phyloP scores from a whole-genome alignment of 2,888 invertebrate genomes.

The Euplexia lucipara region DNA sequence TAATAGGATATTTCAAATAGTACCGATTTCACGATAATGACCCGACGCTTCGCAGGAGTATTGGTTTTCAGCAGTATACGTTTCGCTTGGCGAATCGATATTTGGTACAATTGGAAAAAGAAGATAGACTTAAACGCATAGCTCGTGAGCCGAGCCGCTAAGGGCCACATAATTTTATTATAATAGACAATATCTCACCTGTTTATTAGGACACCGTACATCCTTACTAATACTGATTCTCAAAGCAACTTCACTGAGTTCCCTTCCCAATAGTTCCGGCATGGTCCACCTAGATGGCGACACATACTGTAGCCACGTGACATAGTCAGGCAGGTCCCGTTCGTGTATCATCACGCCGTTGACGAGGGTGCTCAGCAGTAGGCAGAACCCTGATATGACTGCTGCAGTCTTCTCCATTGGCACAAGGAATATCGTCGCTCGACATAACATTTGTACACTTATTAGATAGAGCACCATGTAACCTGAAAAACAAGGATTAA shows the following conservation, averaged over 20 bases:
- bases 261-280: conserved; percentile 92
- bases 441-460: conserved; percentile 92
- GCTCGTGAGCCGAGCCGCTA: no score
- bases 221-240: conserved; percentile 87
- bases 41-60: no score
- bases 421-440: conserved; percentile 93
- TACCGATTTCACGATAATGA: no score
- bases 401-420: conserved; percentile 93
- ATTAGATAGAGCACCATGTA: conserved; percentile 94
- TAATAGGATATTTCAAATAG: no score
- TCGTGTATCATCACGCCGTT: conserved; percentile 94
- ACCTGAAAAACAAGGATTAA: conserved; percentile 83
- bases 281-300: conserved; percentile 94
- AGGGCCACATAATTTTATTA: neutral
- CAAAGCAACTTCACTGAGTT: conserved; percentile 92
- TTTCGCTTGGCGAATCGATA: no score
- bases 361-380: conserved; percentile 92
- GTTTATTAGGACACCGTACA: conserved; percentile 93
- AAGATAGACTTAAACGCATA: no score
- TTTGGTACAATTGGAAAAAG: no score
- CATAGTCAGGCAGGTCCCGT: conserved; percentile 92
- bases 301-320: conserved; percentile 92
- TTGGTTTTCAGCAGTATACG: no score
- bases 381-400: conserved; percentile 91
- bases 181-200: conserved; percentile 84